A percentile compares a stretch with the other conserved stretches of the same genome.
Evolutionary conservation across 1,140 invertebrate genomes (phyloP).

Genomic region (Cyphomyrmex costatus): DNA sequence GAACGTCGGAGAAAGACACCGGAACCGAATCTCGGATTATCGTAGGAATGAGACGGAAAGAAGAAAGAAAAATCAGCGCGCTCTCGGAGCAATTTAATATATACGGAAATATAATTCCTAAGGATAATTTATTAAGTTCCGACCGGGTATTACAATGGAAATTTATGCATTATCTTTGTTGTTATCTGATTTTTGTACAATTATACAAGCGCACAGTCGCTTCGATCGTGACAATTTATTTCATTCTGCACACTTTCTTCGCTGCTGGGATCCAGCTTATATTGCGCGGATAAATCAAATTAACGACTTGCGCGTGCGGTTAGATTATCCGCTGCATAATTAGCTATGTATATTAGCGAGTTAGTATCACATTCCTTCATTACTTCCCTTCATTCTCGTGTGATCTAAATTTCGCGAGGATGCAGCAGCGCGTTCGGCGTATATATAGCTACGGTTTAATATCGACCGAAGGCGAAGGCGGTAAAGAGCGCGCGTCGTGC

Average conservation of each 20-base stretch:
- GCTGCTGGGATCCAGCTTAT: background rate
- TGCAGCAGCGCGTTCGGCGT: slow-evolving; percentile 27
- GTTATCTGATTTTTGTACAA: background rate
- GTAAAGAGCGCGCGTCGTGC: slow-evolving; percentile 57
- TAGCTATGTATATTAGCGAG: background rate
- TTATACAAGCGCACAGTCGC: background rate
- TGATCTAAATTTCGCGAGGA: slow-evolving; percentile 28
- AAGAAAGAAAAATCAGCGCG: background rate
- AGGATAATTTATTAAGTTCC: background rate
- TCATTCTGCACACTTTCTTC: background rate
- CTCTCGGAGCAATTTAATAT: background rate
- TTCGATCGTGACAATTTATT: background rate
- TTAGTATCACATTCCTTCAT: slow-evolving; percentile 19
- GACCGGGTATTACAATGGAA: background rate
- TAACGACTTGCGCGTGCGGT: background rate
- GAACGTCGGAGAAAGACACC: background rate
- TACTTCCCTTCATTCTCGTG: background rate
- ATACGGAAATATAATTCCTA: slow-evolving; percentile 4
- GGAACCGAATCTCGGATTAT: background rate
- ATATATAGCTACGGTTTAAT: slow-evolving; percentile 9
- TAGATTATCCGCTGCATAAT: background rate
- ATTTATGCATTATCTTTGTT: slow-evolving; percentile 1
- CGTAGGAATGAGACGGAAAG: background rate
- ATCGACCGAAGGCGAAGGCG: background rate
- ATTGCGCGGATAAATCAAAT: background rate